A percentile compares a stretch with the other conserved stretches of the same genome.
Conservation (phyloP, 2,888 invertebrate genomes). For the Drosophila austrosaltans region DNA sequence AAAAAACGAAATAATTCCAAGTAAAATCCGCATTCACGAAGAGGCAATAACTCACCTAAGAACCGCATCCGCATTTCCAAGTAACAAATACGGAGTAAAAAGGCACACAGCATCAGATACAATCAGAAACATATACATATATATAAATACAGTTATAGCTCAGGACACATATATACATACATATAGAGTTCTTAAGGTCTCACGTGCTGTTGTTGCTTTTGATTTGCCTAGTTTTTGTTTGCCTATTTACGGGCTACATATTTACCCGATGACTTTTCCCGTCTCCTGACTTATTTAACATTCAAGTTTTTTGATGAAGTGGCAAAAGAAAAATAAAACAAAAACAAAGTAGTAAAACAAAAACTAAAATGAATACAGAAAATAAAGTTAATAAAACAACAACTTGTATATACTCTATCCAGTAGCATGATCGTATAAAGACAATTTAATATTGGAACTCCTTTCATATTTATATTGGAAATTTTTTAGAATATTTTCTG, state of each 20-base stretch:
- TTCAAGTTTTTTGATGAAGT: constrained; percentile 63
- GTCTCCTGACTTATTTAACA: constrained; percentile 53
- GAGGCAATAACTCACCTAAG: constrained; percentile 59
- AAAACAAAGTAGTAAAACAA: constrained; percentile 31
- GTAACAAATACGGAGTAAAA: constrained; percentile 18
- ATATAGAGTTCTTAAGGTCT: constrained; percentile 41
- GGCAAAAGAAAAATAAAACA: constrained; percentile 41
- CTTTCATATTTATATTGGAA: too few relatives aligned
- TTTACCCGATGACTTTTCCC: constrained; percentile 23
- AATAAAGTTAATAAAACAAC: not conserved
- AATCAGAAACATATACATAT: not conserved
- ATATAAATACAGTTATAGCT: not conserved
- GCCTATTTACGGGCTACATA: constrained; percentile 20
- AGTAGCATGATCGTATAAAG: not conserved
- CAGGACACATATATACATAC: not conserved
- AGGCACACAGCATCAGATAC: not conserved
- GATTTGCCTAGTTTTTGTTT: constrained; percentile 43
- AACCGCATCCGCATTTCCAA: constrained; percentile 52
- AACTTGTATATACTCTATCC: not conserved
- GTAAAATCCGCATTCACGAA: constrained; percentile 56
- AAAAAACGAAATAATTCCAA: constrained; percentile 9
- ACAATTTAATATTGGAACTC: too few relatives aligned
- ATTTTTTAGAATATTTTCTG: too few relatives aligned
- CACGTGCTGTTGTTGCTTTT: constrained; percentile 54
- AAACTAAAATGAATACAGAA: constrained; percentile 6